Base-by-base conservation (phyloP, 2,113 vertebrate species). In the Aptenodytes forsteri region DNA sequence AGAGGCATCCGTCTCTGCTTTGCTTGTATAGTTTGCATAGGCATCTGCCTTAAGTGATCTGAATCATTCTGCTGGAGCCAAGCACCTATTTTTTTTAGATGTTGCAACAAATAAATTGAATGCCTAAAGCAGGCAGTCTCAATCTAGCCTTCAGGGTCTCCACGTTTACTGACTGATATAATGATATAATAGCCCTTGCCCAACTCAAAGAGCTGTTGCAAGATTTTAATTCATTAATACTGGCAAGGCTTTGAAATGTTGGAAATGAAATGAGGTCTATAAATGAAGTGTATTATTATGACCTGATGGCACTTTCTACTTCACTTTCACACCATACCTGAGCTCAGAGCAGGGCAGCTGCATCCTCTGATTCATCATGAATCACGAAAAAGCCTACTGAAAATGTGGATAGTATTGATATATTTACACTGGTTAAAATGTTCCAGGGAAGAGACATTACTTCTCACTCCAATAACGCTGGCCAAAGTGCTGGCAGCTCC, bases 11-110 rank as follows among this genome's bases (percentile, higher is more conserved):
- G 1, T 84, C 77, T 78, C 26, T 22, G 71, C 4, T 1, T 77
- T 83, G 34, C 58, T 77, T 40, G 12, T 40, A 14, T 50, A 52
- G 69, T 82, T 89, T 90, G 49, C 2, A 1, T 47, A 85, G 78
- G 23, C 77, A 89, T 44, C 81, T 93, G 77, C 70, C 54, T 56
- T 76, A 23, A 82, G 78, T 93, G 70, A 64, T 90, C 66, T 93
- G 93, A 94, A 76, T 95, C 65, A 90, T 80, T 89, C 70, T 91
- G 16, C 44, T 80, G 78, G 70, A 95, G 47, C 84, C 89, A 96
- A 87, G 40, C 16, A 38, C 27, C 73, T 64, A 13, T 54, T 77
- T 82, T 73, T 64, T 89, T 83, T 15, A 67, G 80, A 34, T 94
- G 92, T 96, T 91, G 87, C 81, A 87, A 93, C 49, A 54, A 87